Percentiles rank a stretch among this genome's conserved stretches.
These are phyloP conservation scores for Mechanitis messenoides DNA, from an alignment of 2,888 invertebrate species.

Conservation along the genomic window DNA sequence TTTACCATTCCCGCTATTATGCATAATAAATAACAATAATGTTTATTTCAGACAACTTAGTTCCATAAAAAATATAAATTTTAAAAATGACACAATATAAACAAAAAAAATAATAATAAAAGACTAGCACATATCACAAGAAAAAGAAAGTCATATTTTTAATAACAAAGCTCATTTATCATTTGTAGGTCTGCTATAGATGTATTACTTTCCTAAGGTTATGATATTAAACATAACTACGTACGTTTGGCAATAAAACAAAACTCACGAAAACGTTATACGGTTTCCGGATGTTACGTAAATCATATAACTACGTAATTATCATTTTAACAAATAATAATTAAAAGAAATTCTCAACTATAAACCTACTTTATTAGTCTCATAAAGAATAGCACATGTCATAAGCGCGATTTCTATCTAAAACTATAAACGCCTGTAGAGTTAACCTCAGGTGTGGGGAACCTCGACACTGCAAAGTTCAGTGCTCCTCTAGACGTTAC, in stretches of 20 bases:
- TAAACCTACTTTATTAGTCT: conserved; percentile 28
- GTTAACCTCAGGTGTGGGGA: conserved; percentile 68
- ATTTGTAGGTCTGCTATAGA: too few relatives aligned
- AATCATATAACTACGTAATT: conserved; percentile 16
- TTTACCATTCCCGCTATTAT: conserved; percentile 3
- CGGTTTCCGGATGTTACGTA: conserved; percentile 20
- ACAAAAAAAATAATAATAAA: too few relatives aligned
- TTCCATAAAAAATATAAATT: too few relatives aligned
- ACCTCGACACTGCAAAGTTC: conserved; percentile 64
- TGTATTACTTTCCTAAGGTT: too few relatives aligned
- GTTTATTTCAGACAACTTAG: too few relatives aligned
- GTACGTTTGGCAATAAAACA: not conserved
- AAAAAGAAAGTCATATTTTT: too few relatives aligned
- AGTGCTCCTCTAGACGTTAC: conserved; percentile 60
- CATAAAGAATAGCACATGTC: conserved; percentile 32
- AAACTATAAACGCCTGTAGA: conserved; percentile 60
- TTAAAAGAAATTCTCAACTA: conserved; percentile 32
- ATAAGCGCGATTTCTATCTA: conserved; percentile 56
- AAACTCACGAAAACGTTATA: not conserved
- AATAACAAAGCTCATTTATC: too few relatives aligned
- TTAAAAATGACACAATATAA: too few relatives aligned
- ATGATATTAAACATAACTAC: too few relatives aligned
- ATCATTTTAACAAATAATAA: conserved; percentile 22
- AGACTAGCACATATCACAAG: too few relatives aligned
- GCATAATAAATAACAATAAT: too few relatives aligned